Evolutionary conservation across 2,888 invertebrate genomes (phyloP), one percentile per base, ranked within the genome.

Genomic region (Perdita meconis): DNA sequence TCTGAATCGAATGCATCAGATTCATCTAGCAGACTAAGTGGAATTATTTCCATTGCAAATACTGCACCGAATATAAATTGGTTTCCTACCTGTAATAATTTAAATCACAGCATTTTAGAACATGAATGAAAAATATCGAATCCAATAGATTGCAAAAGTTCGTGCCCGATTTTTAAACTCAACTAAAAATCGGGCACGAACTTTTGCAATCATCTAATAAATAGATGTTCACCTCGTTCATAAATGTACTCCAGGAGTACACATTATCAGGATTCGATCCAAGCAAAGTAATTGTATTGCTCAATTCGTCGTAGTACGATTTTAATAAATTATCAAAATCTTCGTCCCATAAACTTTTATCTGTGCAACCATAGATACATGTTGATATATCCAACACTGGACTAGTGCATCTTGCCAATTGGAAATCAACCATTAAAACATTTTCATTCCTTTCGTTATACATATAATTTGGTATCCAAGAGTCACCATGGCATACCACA

Each of bases 391-490:
- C 95, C 1, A 94, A 88, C 0, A 94, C 93, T 0, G 95, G 94
- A 22, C 94, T 93, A 0, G 94, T 93, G 79, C 93, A 94, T 78
- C 93, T 93, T 0, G 95, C 91, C 53, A 96, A 87, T 89, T 96
- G 96, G 84, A 95, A 96, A 87, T 96, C 96, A 40, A 96, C 95
- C 73, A 96, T 93, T 83, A 94, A 94, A 0, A 94, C 83, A 6
- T 80, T 78, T 16, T 50, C 51, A 0, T 83, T 57, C 2, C 71
- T 59, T 65, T 93, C 93, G 51, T 94, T 93, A 8, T 94, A 94
- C 0, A 96, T 89, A 82, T 96, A 96, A 88, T 96, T 96, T n/a
- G 95, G 95, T 0, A 95, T 94, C 96, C 96, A 96, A 44, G 94
- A 94, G 88, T 96, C 96, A 0, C 96, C 96, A 72, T 96, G 96